Base-by-base conservation (phyloP, 2,113 vertebrate species). In the Thinocorus orbignyianus region DNA sequence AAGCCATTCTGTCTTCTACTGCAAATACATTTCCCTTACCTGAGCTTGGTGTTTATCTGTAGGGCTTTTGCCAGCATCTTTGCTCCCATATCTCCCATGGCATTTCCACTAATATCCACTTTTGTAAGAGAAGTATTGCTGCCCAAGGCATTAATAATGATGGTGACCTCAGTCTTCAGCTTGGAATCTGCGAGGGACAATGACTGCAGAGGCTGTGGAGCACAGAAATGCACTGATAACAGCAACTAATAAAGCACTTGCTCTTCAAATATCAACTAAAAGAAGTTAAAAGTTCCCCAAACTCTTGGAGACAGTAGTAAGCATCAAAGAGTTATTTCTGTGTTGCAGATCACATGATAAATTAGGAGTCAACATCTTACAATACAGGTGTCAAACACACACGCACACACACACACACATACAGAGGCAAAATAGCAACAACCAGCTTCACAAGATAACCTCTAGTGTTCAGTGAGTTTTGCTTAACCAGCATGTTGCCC, bases 1-100 rank as follows among this genome's bases (percentile, higher is more conserved):
- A 81, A 89, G 24, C 20, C 46, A 46, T 64, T 76, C 8, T 64
- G 18, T 51, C n/a, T 65, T 61, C 68, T 39, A 77, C 62, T 73
- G 65, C 16, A 89, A 90, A 62, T 16, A 66, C 0, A 0, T 6
- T 80, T 85, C 31, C 9, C 85, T 82, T 97, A 99, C 99, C 99
- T 98, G 95, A 99, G 99, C 87, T 99, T 99, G 76, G 99, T 99
- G 98, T 99, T 99, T 97, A 99, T 99, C 97, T 99, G 99, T 30
- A 99, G 97, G 0, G 99, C 99, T 96, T 99, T 99, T 71, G 99
- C 99, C 95, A 99, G 90, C 99, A 99, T 99, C 97, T 99, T 99
- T 7, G 99, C 99, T 58, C 99, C 99, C 98, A 99, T 99, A 96
- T 99, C 99, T 6, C 99, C 99, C 99, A 99, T 99, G 31, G 98